Base-by-base conservation (phyloP, 2,113 vertebrate species). In the Nothoprocta pentlandii region DNA sequence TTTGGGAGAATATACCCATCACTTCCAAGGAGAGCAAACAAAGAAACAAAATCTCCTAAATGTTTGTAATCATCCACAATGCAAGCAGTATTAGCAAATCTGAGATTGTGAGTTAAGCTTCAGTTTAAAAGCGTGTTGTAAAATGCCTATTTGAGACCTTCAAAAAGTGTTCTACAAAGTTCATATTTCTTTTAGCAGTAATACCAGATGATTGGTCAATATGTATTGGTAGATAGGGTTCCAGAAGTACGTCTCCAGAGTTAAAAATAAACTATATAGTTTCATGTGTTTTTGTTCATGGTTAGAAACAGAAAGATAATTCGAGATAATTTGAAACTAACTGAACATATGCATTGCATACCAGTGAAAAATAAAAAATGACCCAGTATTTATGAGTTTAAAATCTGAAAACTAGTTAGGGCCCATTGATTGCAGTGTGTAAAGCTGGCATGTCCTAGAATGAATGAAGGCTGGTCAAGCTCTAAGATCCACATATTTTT, bases 121-220 rank as follows among this genome's bases (percentile, higher is more conserved):
- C 85, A 87, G 67, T 7, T 63, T 59, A 39, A 53, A 46, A 70
- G n/a, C 61, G 19, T 10, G 7, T 53, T 58, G 44, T 47, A 86
- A 90, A 58, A 73, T 53, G 14, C 28, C 20, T 34, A 39, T 41
- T 86, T 74, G 46, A 83, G 21, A 36, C 10, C 62, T 7, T 2
- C 42, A 62, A 28, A 77, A 14, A 56, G 28, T 56, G 22, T 86
- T 74, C 66, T 9, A 61, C 41, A 71, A 42, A 42, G 23, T 70
- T 82, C 54, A 16, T 59, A 77, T 21, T 7, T 5, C 30, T 70
- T 53, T 19, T 12, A 80, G 22, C 12, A 69, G 32, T 17, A 68
- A 44, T 13, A 44, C 7, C 21, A 61, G 1, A 0, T 0, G 4
- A 34, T 28, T 62, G 20, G 26, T 82, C 25, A 30, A 9, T 41